A percentile compares a stretch with the other conserved stretches of the same genome.
Conservation (phyloP, 2,888 invertebrate genomes). For the Parascotia fuliginaria region DNA sequence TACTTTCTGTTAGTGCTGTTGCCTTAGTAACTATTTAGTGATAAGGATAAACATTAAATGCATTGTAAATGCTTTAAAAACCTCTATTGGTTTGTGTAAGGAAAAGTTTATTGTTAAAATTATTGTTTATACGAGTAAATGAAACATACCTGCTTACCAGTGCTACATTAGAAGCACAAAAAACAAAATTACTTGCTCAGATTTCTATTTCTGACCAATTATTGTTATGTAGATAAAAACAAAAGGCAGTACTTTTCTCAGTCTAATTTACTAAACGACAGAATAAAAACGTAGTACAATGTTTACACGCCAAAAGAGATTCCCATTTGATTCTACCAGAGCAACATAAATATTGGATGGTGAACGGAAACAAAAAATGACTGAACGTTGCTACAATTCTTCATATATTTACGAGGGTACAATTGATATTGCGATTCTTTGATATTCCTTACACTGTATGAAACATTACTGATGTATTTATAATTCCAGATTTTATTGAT, state of each 20-base stretch:
- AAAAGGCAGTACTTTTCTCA: background rate
- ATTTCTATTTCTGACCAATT: too few species aligned
- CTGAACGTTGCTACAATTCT: conserved; percentile 26
- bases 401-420: conserved; percentile 29
- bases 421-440: conserved; percentile 35
- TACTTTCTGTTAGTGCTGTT: conserved; percentile 11
- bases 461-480: conserved; percentile 15
- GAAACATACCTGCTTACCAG: too few species aligned
- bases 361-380: conserved; percentile 34
- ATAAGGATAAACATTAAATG: background rate
- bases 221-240: too few species aligned
- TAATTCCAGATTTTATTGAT: conserved; percentile 23
- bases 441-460: conserved; percentile 19
- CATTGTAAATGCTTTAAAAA: background rate
- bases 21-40: conserved; percentile 3
- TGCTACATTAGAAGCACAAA: too few species aligned
- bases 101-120: too few species aligned
- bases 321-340: conserved; percentile 30
- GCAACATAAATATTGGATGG: conserved; percentile 33
- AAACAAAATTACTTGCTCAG: too few species aligned
- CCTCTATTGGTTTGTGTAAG: too few species aligned
- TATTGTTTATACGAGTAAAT: too few species aligned
- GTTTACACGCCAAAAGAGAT: conserved; percentile 46
- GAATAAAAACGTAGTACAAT: conserved; percentile 41
- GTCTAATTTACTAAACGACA: conserved; percentile 19